phyloP scores from a whole-genome alignment of 37 sponge, comb jelly and placozoan species.

The Spongia lamella region DNA sequence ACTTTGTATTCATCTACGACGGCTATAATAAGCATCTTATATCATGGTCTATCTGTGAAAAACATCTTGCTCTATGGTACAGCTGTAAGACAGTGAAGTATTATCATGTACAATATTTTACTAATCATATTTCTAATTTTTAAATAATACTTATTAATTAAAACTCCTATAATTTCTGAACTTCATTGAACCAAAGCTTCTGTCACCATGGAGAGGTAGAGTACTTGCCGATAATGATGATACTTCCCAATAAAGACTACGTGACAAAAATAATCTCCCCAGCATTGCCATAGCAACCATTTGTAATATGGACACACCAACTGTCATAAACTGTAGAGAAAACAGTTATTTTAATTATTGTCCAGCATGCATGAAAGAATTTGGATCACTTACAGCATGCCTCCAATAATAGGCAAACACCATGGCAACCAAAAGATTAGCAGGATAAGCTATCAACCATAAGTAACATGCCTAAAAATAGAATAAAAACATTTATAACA shows the following conservation, averaged over 20 bases:
- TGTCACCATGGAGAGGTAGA: constrained; percentile 65
- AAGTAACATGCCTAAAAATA: constrained; percentile 60
- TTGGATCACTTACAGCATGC: constrained; percentile 33
- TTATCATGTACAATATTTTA: no score
- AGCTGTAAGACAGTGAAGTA: no score
- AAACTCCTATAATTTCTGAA: no score
- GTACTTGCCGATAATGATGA: constrained; percentile 69
- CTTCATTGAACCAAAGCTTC: constrained; percentile 17
- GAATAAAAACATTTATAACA: background rate
- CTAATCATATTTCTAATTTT: no score
- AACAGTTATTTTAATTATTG: no score
- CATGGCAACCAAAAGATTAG: constrained; percentile 47
- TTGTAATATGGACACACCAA: constrained; percentile 59
- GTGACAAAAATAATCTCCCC: constrained; percentile 65
- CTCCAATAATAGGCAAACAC: constrained; percentile 57
- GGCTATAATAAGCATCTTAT: no score
- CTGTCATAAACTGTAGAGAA: constrained; percentile 46
- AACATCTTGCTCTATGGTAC: no score
- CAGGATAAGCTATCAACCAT: constrained; percentile 71
- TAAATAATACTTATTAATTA: no score
- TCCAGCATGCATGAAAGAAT: background rate
- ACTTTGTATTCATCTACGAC: no score
- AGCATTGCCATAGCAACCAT: constrained; percentile 47
- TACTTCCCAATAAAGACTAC: constrained; percentile 86
- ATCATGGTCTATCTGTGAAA: no score